Evolutionary conservation across 2,113 vertebrate species (phyloP).

Genomic region (Saimiri boliviensis): DNA sequence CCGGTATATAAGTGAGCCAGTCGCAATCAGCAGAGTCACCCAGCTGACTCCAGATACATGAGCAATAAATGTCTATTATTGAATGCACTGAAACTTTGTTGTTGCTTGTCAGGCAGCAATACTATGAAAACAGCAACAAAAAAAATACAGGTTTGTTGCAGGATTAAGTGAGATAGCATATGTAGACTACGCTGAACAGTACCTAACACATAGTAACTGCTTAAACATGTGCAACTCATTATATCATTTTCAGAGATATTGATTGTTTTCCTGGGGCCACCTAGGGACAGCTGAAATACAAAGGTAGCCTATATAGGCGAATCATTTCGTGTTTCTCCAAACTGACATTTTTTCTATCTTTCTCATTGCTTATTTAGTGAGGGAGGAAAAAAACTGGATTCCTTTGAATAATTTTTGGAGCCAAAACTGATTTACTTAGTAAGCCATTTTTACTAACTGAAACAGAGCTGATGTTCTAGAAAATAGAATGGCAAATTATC

Average conservation of each 20-base stretch:
- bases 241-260: background rate
- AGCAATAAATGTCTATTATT: background rate
- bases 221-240: background rate
- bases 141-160: background rate
- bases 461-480: background rate
- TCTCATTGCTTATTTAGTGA: constrained; percentile 22
- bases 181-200: background rate
- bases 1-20: background rate
- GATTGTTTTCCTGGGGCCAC: background rate
- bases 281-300: background rate
- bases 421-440: background rate
- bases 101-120: background rate
- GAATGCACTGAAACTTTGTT: background rate
- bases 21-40: background rate
- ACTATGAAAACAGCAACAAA: background rate
- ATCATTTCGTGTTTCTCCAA: background rate
- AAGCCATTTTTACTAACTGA: background rate
- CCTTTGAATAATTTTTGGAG: background rate
- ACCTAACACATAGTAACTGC: background rate
- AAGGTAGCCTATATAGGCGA: background rate
- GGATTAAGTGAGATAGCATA: background rate
- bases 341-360: background rate
- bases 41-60: background rate
- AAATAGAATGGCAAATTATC: background rate
- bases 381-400: background rate